phyloP scores from a whole-genome alignment of 2,113 vertebrate genomes.

The Grallaria varia region DNA sequence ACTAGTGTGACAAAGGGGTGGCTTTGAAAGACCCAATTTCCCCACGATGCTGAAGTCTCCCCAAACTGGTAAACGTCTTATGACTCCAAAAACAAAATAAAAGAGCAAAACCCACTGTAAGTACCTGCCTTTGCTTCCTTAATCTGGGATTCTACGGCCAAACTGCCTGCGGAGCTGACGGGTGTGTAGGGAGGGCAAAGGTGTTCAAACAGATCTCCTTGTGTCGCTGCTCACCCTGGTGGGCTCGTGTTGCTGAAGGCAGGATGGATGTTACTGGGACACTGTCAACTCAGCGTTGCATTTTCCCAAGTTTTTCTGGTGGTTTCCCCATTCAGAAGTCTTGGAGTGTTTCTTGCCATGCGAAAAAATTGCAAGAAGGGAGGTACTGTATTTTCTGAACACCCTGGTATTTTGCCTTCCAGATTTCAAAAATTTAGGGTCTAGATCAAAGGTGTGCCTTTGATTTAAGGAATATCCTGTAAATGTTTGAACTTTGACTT shows the following conservation, averaged over 20 bases:
- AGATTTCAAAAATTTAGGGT: not conserved
- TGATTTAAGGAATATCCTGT: not conserved
- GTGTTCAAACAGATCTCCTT: not conserved
- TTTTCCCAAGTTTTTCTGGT: not conserved
- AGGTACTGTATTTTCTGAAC: not conserved
- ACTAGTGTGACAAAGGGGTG: not conserved
- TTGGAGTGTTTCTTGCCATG: not conserved
- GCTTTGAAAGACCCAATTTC: not conserved
- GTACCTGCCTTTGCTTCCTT: not conserved
- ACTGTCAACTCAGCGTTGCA: not conserved
- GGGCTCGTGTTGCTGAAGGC: not conserved
- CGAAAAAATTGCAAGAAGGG: not conserved
- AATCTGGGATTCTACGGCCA: not conserved
- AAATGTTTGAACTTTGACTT: not conserved
- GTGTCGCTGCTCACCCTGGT: not conserved
- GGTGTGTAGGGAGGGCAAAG: not conserved
- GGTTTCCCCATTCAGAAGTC: not conserved
- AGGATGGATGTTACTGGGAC: not conserved
- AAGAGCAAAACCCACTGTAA: not conserved
- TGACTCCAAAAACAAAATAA: not conserved
- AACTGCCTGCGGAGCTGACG: not conserved
- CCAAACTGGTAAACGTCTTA: not conserved
- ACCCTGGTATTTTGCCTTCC: not conserved
- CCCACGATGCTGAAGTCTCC: not conserved
- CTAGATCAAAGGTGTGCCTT: not conserved